phyloP scores from a whole-genome alignment of 2,888 invertebrate genomes.

The Alsophila aescularia region DNA sequence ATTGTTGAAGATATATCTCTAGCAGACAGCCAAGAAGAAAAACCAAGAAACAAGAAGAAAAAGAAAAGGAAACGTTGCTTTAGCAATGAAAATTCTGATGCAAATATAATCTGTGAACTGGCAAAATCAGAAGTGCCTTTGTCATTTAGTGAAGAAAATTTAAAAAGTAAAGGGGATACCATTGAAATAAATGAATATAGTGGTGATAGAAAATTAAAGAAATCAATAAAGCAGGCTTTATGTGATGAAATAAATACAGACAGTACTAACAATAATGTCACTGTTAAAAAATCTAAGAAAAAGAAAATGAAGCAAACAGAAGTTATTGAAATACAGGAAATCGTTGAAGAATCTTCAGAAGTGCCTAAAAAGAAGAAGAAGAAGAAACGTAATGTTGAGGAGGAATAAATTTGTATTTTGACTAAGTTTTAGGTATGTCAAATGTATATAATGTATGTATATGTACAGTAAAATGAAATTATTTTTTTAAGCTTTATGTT shows the following conservation, averaged over 20 bases:
- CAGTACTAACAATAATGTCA: background rate
- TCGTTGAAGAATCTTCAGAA: background rate
- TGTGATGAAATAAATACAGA: background rate
- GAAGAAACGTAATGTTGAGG: constrained; percentile 18
- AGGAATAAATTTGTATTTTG: too few relatives aligned
- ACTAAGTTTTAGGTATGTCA: too few relatives aligned
- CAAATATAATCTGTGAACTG: constrained; percentile 5
- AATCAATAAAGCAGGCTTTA: background rate
- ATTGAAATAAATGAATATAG: constrained; percentile 34
- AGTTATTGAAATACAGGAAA: background rate
- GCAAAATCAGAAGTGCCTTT: constrained; percentile 14
- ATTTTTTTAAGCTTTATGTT: too few relatives aligned
- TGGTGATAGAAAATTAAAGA: constrained; percentile 27
- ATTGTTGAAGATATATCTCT: constrained; percentile 54
- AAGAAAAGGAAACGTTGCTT: constrained; percentile 56
- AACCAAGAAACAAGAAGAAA: constrained; percentile 50
- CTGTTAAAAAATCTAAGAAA: constrained; percentile 24
- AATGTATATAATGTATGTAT: too few relatives aligned
- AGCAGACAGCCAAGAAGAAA: constrained; percentile 38
- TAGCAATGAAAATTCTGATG: constrained; percentile 39
- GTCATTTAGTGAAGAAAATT: constrained; percentile 23
- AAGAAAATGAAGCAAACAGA: constrained; percentile 10
- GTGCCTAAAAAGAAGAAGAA: constrained; percentile 27
- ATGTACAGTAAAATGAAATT: too few relatives aligned
- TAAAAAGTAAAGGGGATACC: constrained; percentile 39